Conservation (phyloP, 1,140 invertebrate genomes). For the Heliconius eleuchia region DNA sequence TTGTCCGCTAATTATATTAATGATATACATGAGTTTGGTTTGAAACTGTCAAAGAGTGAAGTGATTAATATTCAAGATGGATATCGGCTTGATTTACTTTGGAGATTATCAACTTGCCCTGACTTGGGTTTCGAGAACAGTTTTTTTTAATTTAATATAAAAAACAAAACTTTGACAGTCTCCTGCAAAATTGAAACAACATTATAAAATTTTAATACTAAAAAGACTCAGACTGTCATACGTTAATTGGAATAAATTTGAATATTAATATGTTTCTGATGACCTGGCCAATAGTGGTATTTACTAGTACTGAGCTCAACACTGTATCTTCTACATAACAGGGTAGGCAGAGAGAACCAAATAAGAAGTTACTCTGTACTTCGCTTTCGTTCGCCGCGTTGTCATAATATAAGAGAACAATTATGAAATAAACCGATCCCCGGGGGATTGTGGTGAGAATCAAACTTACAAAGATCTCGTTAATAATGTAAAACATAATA, state of each 20-base stretch:
- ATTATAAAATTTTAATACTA: neutral
- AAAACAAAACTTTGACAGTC: neutral
- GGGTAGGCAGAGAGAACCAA: no score
- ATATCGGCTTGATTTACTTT: neutral
- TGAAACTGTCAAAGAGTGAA: slow-evolving; percentile 5
- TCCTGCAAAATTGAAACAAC: neutral
- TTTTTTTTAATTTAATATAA: neutral
- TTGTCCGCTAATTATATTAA: neutral
- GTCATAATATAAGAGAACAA: no score
- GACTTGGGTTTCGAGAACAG: neutral
- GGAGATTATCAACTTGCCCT: neutral
- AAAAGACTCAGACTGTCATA: neutral
- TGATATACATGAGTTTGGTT: slow-evolving; percentile 6
- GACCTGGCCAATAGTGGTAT: no score
- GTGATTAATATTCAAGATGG: slow-evolving; percentile 5
- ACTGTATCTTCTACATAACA: no score
- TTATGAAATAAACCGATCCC: no score
- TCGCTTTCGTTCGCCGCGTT: no score
- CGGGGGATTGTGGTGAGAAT: neutral
- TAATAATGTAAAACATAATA: no score
- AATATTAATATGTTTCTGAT: no score
- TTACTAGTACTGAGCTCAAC: no score
- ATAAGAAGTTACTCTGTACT: no score
- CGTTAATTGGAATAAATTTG: neutral
- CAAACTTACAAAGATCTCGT: no score